phyloP scores from a whole-genome alignment of 2,888 invertebrate genomes.

The Epistrophella euchroma region DNA sequence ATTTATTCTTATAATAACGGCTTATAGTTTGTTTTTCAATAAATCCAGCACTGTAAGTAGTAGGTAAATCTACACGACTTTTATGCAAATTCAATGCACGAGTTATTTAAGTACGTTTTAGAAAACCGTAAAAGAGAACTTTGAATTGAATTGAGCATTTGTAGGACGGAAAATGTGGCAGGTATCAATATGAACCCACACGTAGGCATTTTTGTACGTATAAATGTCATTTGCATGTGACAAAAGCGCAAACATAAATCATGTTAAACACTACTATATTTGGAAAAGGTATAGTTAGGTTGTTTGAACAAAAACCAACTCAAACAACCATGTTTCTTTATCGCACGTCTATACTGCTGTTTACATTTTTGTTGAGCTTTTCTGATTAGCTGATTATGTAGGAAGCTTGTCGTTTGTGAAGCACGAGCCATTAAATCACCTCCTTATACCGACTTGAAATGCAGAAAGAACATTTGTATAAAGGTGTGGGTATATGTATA shows the following conservation, averaged over 20 bases:
- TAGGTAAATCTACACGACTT: background rate
- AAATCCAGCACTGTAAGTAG: background rate
- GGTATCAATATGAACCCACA: slow-evolving; percentile 15
- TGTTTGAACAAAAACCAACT: background rate
- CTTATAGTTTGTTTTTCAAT: background rate
- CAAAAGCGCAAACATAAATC: slow-evolving; percentile 47
- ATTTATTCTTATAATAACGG: too few species aligned
- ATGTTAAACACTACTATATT: slow-evolving; percentile 26
- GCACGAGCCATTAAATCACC: slow-evolving; percentile 25
- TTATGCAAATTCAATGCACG: slow-evolving; percentile 22
- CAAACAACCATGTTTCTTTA: slow-evolving; percentile 15
- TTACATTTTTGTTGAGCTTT: background rate
- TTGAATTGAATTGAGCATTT: slow-evolving; percentile 5
- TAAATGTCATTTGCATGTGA: slow-evolving; percentile 45
- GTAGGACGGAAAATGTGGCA: slow-evolving; percentile 30
- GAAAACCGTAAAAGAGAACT: background rate
- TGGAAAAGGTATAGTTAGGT: background rate
- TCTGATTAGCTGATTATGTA: slow-evolving; percentile 25
- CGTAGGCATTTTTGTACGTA: slow-evolving; percentile 11
- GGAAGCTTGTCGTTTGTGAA: slow-evolving; percentile 25
- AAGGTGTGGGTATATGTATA: background rate
- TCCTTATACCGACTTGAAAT: background rate
- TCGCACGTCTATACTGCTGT: background rate
- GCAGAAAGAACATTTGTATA: background rate
- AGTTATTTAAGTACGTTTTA: background rate